Conservation (phyloP, 1,140 invertebrate species). For the Drosophila virilis region DNA sequence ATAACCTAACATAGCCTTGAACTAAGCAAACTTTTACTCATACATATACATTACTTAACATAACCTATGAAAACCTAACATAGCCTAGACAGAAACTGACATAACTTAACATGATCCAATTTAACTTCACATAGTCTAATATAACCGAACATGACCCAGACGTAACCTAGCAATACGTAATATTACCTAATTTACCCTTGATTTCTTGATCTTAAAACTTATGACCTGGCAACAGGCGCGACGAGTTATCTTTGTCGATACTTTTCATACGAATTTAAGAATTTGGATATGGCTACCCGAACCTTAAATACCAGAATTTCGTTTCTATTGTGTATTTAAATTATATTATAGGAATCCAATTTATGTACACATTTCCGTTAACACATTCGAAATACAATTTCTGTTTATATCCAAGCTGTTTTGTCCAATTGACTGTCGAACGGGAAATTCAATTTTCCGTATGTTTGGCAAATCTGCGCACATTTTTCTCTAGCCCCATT, state of each 20-base stretch:
- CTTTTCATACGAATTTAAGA: not conserved
- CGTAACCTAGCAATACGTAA: no score
- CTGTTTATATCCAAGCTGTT: constrained; percentile 24
- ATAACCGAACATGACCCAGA: not conserved
- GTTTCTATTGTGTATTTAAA: not conserved
- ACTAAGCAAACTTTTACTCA: no score
- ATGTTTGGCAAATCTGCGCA: constrained; percentile 24
- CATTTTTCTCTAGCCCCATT: not conserved
- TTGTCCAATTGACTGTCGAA: constrained; percentile 19
- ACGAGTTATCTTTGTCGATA: no score
- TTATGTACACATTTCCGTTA: constrained; percentile 52
- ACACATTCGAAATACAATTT: constrained; percentile 36
- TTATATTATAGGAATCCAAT: constrained; percentile 36
- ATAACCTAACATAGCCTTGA: no score
- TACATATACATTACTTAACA: no score
- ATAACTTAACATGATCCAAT: not conserved
- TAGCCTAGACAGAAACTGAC: not conserved
- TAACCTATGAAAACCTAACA: not conserved
- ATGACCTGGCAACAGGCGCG: no score
- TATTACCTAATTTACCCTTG: no score
- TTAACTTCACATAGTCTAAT: not conserved
- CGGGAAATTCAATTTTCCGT: constrained; percentile 73
- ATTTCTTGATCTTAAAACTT: not conserved
- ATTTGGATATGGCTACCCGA: not conserved
- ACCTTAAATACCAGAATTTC: not conserved